Evolutionary conservation across 1,140 invertebrate genomes (phyloP).

Genomic region (Metopolophium dirhodum): DNA sequence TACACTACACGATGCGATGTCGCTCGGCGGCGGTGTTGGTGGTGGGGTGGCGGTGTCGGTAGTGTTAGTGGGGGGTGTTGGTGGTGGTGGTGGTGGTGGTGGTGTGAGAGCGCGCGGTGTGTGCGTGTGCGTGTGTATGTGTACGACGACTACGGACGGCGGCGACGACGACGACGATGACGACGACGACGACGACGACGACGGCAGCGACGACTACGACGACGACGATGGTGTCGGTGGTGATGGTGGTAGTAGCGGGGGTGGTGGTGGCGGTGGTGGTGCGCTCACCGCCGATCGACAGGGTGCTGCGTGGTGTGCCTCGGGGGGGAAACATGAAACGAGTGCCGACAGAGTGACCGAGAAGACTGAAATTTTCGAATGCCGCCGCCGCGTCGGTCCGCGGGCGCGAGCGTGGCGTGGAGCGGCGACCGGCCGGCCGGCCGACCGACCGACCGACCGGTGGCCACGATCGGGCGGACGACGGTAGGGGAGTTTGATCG

Average conservation of each 20-base stretch:
- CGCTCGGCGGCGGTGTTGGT: not conserved
- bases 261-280: not conserved
- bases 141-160: not conserved
- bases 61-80: too few species aligned
- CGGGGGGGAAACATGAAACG: constrained; percentile 55
- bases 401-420: constrained; percentile 31
- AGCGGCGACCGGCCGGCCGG: not conserved
- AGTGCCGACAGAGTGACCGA: constrained; percentile 57
- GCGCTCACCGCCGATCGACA: constrained; percentile 36
- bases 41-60: not conserved
- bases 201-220: not conserved
- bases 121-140: not conserved
- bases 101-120: constrained; percentile 6
- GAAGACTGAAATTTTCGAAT: constrained; percentile 57
- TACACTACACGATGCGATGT: constrained; percentile 5
- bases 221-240: not conserved
- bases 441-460: not conserved
- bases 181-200: not conserved
- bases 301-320: constrained; percentile 32
- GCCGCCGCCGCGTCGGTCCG: constrained; percentile 18
- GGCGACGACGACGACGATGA: not conserved
- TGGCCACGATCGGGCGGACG: too few species aligned
- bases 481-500: not conserved
- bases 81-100: not conserved
- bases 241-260: not conserved